Percentiles rank a stretch among this genome's conserved stretches.
These are phyloP conservation scores for Chelonus formosanus DNA, from an alignment of 2,888 invertebrate species.

Conservation along the genomic window DNA sequence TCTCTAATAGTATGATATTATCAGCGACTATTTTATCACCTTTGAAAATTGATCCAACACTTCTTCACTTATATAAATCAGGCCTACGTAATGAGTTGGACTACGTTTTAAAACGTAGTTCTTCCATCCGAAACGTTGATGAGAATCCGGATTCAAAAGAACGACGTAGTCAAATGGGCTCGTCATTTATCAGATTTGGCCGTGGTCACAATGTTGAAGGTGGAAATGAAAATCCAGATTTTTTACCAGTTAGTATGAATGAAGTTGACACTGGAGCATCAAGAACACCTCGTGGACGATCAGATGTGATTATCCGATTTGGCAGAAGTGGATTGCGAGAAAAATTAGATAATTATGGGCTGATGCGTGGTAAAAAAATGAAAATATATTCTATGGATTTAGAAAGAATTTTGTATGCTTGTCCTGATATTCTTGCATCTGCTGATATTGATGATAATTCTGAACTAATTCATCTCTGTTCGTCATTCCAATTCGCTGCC, in stretches of 20 bases:
- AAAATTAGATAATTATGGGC: slow-evolving; percentile 10
- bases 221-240: slow-evolving; percentile 37
- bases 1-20: slow-evolving; percentile 46
- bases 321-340: slow-evolving; percentile 48
- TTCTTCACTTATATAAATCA: slow-evolving; percentile 37
- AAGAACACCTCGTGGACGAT: slow-evolving; percentile 47
- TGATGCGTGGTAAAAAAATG: slow-evolving; percentile 5
- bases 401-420: slow-evolving; percentile 12
- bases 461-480: slow-evolving; percentile 20
- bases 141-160: slow-evolving; percentile 53
- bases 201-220: slow-evolving; percentile 31
- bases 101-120: slow-evolving; percentile 51
- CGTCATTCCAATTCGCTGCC: slow-evolving; percentile 1
- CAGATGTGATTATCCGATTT: slow-evolving; percentile 59
- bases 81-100: slow-evolving; percentile 48
- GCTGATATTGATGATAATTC: slow-evolving; percentile 1
- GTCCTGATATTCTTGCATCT: slow-evolving; percentile 17
- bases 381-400: slow-evolving; percentile 13
- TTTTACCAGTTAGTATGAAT: slow-evolving; percentile 44
- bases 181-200: slow-evolving; percentile 53
- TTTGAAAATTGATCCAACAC: slow-evolving; percentile 44
- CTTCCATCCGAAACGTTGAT: slow-evolving; percentile 39
- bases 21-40: slow-evolving; percentile 48
- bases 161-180: slow-evolving; percentile 52
- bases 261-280: slow-evolving; percentile 31